Evolutionary conservation across 2,797 vertebrate genomes (phyloP).

Genomic region (Corythornis leucogaster): DNA sequence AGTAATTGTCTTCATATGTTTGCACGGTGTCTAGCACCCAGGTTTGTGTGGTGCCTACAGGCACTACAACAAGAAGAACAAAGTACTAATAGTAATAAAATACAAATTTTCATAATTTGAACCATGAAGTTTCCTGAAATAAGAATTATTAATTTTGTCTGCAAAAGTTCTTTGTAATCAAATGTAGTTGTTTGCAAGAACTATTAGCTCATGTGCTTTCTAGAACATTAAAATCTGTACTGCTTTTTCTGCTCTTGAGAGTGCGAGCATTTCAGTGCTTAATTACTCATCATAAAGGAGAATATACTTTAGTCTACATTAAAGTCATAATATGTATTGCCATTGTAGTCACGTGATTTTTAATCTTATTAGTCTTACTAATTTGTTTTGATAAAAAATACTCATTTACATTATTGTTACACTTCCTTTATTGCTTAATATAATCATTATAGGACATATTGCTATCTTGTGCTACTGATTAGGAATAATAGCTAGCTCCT

Average conservation of each 20-base stretch:
- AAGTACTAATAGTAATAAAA: not conserved
- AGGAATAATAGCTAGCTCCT: not conserved
- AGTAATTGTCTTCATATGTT: not conserved
- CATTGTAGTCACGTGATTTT: not conserved
- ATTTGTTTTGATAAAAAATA: constrained; percentile 6
- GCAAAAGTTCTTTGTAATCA: not conserved
- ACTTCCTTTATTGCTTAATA: not conserved
- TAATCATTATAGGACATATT: not conserved
- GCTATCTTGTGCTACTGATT: not conserved
- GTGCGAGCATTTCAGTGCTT: not conserved
- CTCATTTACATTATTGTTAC: not conserved
- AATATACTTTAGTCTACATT: not conserved
- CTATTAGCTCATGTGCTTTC: not conserved
- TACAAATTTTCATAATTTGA: not conserved
- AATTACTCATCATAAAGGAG: not conserved
- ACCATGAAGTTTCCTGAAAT: not conserved
- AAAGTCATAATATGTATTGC: not conserved
- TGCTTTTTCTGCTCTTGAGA: not conserved
- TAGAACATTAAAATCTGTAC: not conserved
- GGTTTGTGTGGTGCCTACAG: not conserved
- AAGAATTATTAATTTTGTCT: not conserved
- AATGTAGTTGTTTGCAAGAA: not conserved
- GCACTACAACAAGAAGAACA: not conserved
- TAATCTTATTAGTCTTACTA: not conserved
- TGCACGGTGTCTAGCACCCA: not conserved